These are phyloP conservation scores for Gasteruption jaculator DNA, from an alignment of 2,888 invertebrate genomes.

Conservation along the genomic window DNA sequence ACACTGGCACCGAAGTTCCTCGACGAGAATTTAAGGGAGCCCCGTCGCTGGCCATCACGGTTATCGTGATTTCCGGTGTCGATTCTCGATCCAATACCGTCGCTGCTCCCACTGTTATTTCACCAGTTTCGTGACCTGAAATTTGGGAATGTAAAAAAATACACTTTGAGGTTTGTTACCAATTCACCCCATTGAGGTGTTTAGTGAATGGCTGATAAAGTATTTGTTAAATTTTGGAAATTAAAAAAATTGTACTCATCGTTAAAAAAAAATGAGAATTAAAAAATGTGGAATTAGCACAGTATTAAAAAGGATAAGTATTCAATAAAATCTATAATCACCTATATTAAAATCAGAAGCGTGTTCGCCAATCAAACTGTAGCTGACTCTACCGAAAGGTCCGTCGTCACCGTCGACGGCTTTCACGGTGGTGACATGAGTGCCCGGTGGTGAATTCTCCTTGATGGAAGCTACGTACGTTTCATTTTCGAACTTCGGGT, in stretches of 20 bases:
- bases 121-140: conserved; percentile 60
- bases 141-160: no score
- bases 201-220: no score
- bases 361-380: conserved; percentile 72
- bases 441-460: conserved; percentile 74
- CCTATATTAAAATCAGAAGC: conserved; percentile 72
- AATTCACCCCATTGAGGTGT: no score
- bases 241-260: conserved; percentile 1
- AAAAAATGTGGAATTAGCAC: background rate
- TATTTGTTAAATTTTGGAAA: no score
- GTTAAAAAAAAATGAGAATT: conserved; percentile 1
- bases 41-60: conserved; percentile 77
- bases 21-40: conserved; percentile 68
- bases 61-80: conserved; percentile 65
- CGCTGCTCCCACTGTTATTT: conserved; percentile 69
- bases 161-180: no score
- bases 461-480: conserved; percentile 68
- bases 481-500: conserved; percentile 68
- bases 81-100: conserved; percentile 75
- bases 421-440: conserved; percentile 67
- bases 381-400: conserved; percentile 72
- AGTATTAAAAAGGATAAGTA: no score
- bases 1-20: conserved; percentile 72
- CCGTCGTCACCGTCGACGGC: conserved; percentile 77
- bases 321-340: conserved; percentile 18